Evolutionary conservation across 2,113 vertebrate genomes (phyloP).

Genomic region (Podocnemis expansa): DNA sequence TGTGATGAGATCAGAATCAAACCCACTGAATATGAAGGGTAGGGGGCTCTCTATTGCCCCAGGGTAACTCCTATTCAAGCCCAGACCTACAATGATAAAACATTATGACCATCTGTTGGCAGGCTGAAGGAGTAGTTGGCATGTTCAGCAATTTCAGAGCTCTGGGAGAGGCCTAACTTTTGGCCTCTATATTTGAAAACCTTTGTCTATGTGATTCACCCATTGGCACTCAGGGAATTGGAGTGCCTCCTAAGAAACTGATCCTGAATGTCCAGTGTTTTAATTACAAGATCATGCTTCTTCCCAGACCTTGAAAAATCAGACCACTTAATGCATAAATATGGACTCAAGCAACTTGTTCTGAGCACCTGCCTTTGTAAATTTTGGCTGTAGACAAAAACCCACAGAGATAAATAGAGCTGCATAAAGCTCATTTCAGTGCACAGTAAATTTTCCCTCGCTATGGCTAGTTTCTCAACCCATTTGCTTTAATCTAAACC

Average conservation of each 20-base stretch:
- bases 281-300: background rate
- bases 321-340: background rate
- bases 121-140: background rate
- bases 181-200: background rate
- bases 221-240: background rate
- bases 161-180: rapidly evolving
- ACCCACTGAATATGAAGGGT: background rate
- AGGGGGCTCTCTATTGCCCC: background rate
- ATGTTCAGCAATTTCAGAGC: background rate
- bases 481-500: conserved; percentile 70
- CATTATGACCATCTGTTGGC: background rate
- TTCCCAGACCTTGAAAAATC: background rate
- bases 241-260: background rate
- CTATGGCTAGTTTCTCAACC: conserved; percentile 53
- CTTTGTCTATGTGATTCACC: background rate
- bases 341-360: background rate
- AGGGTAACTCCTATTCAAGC: no score
- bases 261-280: background rate
- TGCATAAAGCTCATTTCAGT: conserved; percentile 16
- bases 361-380: background rate
- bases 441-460: background rate
- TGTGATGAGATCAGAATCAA: background rate
- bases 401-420: conserved; percentile 48
- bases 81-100: background rate
- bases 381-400: conserved; percentile 3